A percentile compares a stretch with the other conserved stretches of the same genome.
phyloP scores from a whole-genome alignment of 2,888 invertebrate genomes.

The Melanargia galathea region DNA sequence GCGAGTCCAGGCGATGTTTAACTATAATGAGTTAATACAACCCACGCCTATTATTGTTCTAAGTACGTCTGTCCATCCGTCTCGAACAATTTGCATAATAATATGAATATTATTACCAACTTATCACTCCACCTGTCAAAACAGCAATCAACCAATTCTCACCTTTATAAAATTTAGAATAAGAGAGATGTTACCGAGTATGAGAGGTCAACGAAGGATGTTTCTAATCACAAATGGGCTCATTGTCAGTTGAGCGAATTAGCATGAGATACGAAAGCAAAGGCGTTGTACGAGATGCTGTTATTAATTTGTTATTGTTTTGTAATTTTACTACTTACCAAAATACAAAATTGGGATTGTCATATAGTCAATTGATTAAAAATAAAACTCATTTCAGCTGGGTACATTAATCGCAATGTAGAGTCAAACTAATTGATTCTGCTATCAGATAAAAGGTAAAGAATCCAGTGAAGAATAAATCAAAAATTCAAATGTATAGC shows the following conservation, averaged over 20 bases:
- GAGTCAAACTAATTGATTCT: too few relatives aligned
- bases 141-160: conserved; percentile 17
- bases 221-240: conserved; percentile 64
- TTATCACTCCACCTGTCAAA: conserved; percentile 26
- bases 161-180: conserved; percentile 35
- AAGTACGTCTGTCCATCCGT: conserved; percentile 66
- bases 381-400: too few relatives aligned
- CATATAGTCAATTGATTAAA: too few relatives aligned
- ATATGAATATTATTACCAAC: conserved; percentile 63
- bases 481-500: too few relatives aligned
- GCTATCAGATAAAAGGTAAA: too few relatives aligned
- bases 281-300: conserved; percentile 59
- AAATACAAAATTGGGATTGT: too few relatives aligned
- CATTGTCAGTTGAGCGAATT: conserved; percentile 76
- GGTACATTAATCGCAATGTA: too few relatives aligned
- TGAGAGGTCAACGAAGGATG: conserved; percentile 42
- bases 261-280: conserved; percentile 77
- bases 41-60: conserved; percentile 80
- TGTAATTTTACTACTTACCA: background rate
- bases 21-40: conserved; percentile 71
- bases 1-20: conserved; percentile 62
- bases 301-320: conserved; percentile 47
- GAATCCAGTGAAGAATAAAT: too few relatives aligned
- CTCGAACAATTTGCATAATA: conserved; percentile 66
- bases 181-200: conserved; percentile 25